Percentiles rank a stretch among this genome's conserved stretches.
Conservation (phyloP, 2,113 vertebrate genomes). For the Alces alces region DNA sequence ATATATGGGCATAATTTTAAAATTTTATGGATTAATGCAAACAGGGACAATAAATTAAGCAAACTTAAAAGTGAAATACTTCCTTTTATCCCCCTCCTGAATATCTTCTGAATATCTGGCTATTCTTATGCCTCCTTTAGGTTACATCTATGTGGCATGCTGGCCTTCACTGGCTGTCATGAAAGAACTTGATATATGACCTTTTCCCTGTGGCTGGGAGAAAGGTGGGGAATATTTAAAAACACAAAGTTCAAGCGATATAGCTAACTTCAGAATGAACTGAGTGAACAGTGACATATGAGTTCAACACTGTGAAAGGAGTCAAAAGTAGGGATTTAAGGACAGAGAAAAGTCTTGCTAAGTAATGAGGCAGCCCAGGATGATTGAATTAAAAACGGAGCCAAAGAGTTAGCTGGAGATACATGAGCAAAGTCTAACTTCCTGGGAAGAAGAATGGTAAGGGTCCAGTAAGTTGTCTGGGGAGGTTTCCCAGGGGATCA, state of each 20-base stretch:
- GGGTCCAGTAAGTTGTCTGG: neutral
- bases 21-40: neutral
- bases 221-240: constrained; percentile 33
- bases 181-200: neutral
- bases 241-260: neutral
- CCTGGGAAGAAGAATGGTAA: neutral
- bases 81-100: neutral
- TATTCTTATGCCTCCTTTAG: neutral
- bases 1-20: neutral
- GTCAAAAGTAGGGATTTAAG: constrained; percentile 1
- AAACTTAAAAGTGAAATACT: neutral
- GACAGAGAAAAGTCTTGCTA: constrained; percentile 36
- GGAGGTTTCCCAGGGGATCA: neutral
- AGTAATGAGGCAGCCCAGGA: neutral
- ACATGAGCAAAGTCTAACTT: neutral
- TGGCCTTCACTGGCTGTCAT: neutral
- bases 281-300: neutral
- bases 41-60: neutral
- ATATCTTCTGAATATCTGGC: neutral
- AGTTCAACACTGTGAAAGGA: neutral
- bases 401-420: neutral
- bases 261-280: neutral
- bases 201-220: neutral
- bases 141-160: neutral
- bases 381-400: neutral